phyloP scores from a whole-genome alignment of 2,888 invertebrate species.

The Dorcus parallelipipedus region DNA sequence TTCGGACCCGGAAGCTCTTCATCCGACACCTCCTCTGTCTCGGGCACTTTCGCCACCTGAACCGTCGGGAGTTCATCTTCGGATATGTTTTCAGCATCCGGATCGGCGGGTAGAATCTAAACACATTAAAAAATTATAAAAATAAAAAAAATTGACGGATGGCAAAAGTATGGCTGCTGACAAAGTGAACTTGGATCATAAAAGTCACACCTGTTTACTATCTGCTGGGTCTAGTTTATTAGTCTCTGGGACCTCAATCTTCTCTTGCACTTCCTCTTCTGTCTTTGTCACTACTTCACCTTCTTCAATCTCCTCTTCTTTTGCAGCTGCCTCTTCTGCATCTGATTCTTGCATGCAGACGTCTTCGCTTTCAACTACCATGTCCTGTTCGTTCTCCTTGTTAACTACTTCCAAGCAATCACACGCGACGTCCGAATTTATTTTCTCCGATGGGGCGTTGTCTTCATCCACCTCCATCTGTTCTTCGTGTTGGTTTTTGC shows the following conservation, averaged over 20 bases:
- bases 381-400: constrained; percentile 18
- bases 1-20: constrained; percentile 72
- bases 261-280: background rate
- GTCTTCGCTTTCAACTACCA: constrained; percentile 20
- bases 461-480: constrained; percentile 4
- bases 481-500: background rate
- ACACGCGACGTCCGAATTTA: background rate
- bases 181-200: background rate
- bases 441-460: background rate
- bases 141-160: background rate
- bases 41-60: constrained; percentile 72
- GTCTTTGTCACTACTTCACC: background rate
- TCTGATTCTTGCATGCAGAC: constrained; percentile 26
- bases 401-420: background rate
- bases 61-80: constrained; percentile 77
- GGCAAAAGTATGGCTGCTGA: background rate
- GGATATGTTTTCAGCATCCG: constrained; percentile 81
- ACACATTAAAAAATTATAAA: no score
- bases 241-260: background rate
- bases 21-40: constrained; percentile 79
- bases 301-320: background rate
- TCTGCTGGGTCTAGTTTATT: background rate
- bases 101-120: constrained; percentile 53
- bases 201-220: background rate
- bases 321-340: background rate